These are phyloP conservation scores for Pseudochaenichthys georgianus DNA, from an alignment of 2,797 vertebrate genomes.

Conservation along the genomic window DNA sequence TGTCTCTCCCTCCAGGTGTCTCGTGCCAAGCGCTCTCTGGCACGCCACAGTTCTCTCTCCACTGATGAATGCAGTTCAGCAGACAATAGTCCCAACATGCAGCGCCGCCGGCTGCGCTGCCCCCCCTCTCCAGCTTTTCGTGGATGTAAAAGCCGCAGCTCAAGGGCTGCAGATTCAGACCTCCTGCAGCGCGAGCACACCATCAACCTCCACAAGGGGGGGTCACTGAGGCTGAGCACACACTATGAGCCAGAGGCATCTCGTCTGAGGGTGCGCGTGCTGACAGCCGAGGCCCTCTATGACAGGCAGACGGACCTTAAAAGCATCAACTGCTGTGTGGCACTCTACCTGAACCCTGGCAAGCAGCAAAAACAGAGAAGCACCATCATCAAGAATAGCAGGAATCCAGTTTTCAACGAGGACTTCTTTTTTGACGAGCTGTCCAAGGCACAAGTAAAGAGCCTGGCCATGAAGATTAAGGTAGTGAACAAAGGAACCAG, in stretches of 20 bases:
- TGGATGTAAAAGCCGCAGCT: conserved; percentile 50
- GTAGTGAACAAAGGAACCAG: conserved; percentile 97
- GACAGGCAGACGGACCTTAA: conserved; percentile 89
- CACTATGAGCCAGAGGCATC: conserved; percentile 91
- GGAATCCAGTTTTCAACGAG: conserved; percentile 95
- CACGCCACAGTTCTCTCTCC: conserved; percentile 94
- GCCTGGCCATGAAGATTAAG: conserved; percentile 94
- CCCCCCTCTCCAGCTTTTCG: conserved; percentile 77
- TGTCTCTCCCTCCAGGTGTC: conserved; percentile 73
- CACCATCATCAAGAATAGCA: conserved; percentile 97
- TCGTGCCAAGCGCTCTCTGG: conserved; percentile 92
- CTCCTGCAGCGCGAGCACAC: conserved; percentile 84
- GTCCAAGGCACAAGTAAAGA: conserved; percentile 87
- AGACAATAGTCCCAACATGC: conserved; percentile 93
- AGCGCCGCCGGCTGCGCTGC: conserved; percentile 86
- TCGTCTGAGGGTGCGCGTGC: conserved; percentile 89
- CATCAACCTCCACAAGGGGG: conserved; percentile 89
- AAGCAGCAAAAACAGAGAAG: conserved; percentile 98
- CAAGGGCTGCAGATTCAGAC: conserved; percentile 58
- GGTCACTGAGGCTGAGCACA: conserved; percentile 89
- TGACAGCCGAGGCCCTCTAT: conserved; percentile 92
- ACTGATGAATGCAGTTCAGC: conserved; percentile 95
- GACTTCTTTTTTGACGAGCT: conserved; percentile 97
- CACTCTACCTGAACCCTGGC: conserved; percentile 94
- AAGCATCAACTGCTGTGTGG: conserved; percentile 95